phyloP scores from a whole-genome alignment of 2,113 vertebrate species.

The Syngnathus typhle region DNA sequence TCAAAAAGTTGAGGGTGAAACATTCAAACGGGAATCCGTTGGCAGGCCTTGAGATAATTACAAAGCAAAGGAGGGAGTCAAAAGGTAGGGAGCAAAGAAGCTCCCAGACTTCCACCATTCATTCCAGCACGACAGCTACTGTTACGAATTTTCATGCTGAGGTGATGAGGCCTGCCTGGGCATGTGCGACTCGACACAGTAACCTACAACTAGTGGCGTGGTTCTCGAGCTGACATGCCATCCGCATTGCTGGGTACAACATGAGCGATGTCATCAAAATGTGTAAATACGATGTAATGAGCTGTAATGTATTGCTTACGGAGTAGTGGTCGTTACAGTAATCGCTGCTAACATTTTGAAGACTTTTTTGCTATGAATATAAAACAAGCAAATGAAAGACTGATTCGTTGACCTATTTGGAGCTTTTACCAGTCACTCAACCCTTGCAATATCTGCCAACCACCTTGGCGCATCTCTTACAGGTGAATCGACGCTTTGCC shows the following conservation, averaged over 20 bases:
- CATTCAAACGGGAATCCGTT: slow-evolving; percentile 3
- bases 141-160: slow-evolving; percentile 34
- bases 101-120: slow-evolving; percentile 60
- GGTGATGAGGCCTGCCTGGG: slow-evolving; percentile 41
- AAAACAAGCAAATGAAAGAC: no score
- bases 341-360: no score
- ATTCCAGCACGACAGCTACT: slow-evolving; percentile 42
- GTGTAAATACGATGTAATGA: no score
- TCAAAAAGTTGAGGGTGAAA: slow-evolving; percentile 30
- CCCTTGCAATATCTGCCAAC: background rate
- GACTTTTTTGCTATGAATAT: no score
- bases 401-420: background rate
- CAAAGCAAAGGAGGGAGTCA: slow-evolving; percentile 11
- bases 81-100: slow-evolving; percentile 43
- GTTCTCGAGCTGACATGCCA: background rate
- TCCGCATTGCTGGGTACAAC: background rate
- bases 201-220: slow-evolving; percentile 40
- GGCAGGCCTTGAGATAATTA: background rate
- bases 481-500: slow-evolving; percentile 84
- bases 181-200: slow-evolving; percentile 51
- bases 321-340: no score
- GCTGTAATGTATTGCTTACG: no score
- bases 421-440: background rate
- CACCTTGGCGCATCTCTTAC: slow-evolving; percentile 67
- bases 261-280: no score